phyloP scores from a whole-genome alignment of 2,797 vertebrate species.

The Helarctos malayanus region DNA sequence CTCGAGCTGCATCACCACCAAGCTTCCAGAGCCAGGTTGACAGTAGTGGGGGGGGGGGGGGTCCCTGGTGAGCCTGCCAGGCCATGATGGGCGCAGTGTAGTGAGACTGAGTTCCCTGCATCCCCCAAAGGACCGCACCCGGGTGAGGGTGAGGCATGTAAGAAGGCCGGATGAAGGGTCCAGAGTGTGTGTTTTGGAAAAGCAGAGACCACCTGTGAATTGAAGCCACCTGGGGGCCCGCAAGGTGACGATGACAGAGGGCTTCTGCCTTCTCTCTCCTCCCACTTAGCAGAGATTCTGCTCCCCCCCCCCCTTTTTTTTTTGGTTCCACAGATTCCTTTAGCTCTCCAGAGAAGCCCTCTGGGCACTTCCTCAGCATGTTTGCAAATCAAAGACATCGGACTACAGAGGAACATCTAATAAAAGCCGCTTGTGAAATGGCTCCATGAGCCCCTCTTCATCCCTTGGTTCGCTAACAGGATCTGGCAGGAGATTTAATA shows the following conservation, averaged over 20 bases:
- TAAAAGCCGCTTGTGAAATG: background rate
- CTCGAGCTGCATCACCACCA: background rate
- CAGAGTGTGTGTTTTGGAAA: background rate
- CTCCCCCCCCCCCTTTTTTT: too few relatives aligned
- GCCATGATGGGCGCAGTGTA: rapidly evolving
- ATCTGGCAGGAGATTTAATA: background rate
- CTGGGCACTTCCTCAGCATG: background rate
- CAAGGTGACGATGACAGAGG: rapidly evolving
- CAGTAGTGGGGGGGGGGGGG: background rate
- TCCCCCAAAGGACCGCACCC: too few relatives aligned
- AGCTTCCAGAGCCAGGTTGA: background rate
- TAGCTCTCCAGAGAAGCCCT: background rate
- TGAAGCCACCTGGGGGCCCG: background rate
- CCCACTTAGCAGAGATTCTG: background rate
- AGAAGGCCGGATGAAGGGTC: background rate
- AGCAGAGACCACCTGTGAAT: background rate
- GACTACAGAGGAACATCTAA: background rate
- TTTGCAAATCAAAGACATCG: background rate
- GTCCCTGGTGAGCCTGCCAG: too few relatives aligned
- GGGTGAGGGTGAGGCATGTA: too few relatives aligned
- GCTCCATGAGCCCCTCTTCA: background rate
- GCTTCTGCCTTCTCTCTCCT: background rate
- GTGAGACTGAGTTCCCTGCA: background rate
- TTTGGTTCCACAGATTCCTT: background rate
- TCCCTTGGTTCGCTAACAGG: background rate